These are phyloP conservation scores for Scaptomyza graminum DNA, from an alignment of 1,140 invertebrate species.

Conservation along the genomic window DNA sequence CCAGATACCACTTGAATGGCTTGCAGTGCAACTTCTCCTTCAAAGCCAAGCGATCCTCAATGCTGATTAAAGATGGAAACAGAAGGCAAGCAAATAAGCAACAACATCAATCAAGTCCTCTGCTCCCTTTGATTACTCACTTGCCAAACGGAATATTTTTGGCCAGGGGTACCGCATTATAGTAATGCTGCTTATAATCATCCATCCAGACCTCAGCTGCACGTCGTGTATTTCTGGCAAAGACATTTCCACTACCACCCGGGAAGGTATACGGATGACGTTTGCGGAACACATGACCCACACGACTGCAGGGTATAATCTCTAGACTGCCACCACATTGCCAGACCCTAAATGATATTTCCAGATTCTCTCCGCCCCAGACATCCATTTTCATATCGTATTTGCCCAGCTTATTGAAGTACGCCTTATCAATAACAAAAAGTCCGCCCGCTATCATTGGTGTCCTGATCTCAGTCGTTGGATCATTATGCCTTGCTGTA, in stretches of 20 bases:
- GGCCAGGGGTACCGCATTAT: constrained; percentile 92
- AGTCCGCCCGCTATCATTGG: constrained; percentile 98
- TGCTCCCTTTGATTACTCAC: constrained; percentile 86
- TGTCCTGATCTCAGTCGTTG: constrained; percentile 91
- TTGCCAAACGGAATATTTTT: constrained; percentile 94
- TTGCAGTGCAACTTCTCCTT: constrained; percentile 95
- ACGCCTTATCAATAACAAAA: constrained; percentile 95
- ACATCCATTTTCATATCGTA: constrained; percentile 99
- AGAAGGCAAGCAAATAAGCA: neutral
- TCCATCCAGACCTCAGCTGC: constrained; percentile 99
- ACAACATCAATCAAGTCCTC: neutral
- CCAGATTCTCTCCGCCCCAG: constrained; percentile 89
- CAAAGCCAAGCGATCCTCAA: constrained; percentile 93
- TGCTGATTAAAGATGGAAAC: constrained; percentile 85
- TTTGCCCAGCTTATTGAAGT: constrained; percentile 97
- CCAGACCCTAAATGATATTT: constrained; percentile 92
- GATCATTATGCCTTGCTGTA: constrained; percentile 91
- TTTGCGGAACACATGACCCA: constrained; percentile 96
- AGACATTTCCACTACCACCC: constrained; percentile 95
- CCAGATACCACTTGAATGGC: constrained; percentile 98
- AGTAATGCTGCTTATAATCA: constrained; percentile 96
- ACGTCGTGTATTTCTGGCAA: constrained; percentile 93
- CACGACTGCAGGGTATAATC: constrained; percentile 96
- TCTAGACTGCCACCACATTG: constrained; percentile 97
- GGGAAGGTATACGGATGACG: constrained; percentile 98